These are phyloP conservation scores for Athene noctua DNA, from an alignment of 2,113 vertebrate genomes.

Conservation along the genomic window DNA sequence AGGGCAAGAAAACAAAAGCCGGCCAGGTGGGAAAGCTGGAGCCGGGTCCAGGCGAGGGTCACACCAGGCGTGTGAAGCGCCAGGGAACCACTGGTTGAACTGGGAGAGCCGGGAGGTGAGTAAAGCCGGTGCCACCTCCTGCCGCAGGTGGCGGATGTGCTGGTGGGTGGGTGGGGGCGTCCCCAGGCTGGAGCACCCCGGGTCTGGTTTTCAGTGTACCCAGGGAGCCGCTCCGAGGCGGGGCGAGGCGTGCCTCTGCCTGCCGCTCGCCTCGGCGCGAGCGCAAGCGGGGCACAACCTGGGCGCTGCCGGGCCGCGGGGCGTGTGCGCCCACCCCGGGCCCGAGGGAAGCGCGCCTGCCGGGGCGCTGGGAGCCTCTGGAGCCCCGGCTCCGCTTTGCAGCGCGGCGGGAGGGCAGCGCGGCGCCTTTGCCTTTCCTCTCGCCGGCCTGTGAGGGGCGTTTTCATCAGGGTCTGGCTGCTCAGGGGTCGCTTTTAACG, in stretches of 20 bases:
- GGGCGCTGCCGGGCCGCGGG: accelerated
- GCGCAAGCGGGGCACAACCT: background rate
- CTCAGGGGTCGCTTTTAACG: background rate
- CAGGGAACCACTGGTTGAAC: background rate
- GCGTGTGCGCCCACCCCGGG: accelerated
- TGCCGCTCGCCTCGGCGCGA: background rate
- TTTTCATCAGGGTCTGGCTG: background rate
- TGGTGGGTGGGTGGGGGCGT: background rate
- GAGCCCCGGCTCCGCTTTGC: background rate
- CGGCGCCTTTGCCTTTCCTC: background rate
- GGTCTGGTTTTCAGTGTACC: too few species aligned
- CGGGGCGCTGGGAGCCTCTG: background rate
- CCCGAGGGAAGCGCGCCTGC: accelerated
- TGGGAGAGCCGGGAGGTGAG: background rate
- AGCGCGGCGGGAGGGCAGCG: too few species aligned
- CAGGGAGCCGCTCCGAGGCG: accelerated
- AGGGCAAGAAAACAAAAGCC: background rate
- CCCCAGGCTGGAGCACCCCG: background rate
- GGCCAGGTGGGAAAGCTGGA: background rate
- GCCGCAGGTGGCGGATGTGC: too few species aligned
- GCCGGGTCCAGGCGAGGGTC: accelerated
- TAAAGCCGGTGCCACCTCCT: background rate
- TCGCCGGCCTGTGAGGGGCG: accelerated
- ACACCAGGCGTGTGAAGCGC: background rate
- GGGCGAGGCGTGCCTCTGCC: accelerated